phyloP scores from a whole-genome alignment of 2,113 vertebrate genomes.

The Pyrgilauda ruficollis region DNA sequence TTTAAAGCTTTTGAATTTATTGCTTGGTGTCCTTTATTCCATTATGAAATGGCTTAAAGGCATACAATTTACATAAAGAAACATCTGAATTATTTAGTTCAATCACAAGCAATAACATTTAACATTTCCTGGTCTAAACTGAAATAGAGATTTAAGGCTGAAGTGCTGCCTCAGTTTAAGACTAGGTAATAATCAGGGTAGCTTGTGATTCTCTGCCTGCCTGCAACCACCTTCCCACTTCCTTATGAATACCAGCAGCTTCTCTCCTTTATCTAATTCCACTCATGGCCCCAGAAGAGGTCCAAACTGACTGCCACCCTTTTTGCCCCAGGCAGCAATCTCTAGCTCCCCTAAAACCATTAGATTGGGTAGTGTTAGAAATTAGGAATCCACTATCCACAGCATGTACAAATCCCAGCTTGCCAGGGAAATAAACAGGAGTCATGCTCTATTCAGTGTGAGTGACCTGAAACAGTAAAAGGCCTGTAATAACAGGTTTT shows the following conservation, averaged over 20 bases:
- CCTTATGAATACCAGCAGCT: not conserved
- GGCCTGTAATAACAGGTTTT: not conserved
- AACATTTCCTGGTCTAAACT: not conserved
- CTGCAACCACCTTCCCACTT: not conserved
- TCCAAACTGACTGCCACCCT: not conserved
- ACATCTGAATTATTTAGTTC: not conserved
- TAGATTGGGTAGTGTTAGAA: not conserved
- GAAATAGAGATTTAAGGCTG: not conserved
- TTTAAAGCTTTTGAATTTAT: not conserved
- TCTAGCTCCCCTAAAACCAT: not conserved
- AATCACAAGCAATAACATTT: not conserved
- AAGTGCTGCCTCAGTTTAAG: not conserved
- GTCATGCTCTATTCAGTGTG: accelerated
- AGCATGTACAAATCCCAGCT: not conserved
- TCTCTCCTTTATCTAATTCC: not conserved
- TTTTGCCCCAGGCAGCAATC: not conserved
- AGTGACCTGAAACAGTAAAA: not conserved
- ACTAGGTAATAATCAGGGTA: not conserved
- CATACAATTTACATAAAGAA: not conserved
- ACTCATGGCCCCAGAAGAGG: not conserved
- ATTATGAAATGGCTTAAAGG: not conserved
- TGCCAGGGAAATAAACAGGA: not conserved
- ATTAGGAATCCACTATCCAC: not conserved
- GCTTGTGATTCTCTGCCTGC: not conserved
- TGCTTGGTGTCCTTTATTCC: not conserved